Percentiles rank a stretch among this genome's conserved stretches.
Evolutionary conservation across 2,113 vertebrate genomes (phyloP).

Genomic region (Plectropomus leopardus): DNA sequence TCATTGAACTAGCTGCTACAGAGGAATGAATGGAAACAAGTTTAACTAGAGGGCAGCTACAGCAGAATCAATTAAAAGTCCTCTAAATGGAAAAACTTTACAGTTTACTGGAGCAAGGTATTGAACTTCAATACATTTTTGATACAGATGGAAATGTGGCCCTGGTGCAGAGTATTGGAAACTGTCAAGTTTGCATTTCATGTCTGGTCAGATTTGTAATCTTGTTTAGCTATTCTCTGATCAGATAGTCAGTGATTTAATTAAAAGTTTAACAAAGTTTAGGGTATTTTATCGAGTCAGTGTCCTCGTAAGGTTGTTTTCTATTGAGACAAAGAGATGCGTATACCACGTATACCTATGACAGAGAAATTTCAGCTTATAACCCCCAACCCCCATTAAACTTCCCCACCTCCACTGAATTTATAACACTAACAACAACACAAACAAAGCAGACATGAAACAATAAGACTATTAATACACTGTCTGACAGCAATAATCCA

Average conservation of each 20-base stretch:
- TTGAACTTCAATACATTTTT: no score
- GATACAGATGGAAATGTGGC: no score
- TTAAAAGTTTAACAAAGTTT: background rate
- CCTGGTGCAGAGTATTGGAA: no score
- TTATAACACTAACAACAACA: background rate
- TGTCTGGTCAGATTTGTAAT: no score
- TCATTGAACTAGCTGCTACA: no score
- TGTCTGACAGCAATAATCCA: background rate
- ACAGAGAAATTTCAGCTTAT: no score
- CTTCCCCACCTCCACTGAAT: background rate
- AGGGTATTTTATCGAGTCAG: background rate
- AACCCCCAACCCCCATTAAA: background rate
- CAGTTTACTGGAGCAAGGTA: background rate
- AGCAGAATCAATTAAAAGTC: slow-evolving; percentile 67
- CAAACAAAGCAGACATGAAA: background rate
- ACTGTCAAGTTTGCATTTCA: no score
- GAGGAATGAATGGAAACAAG: no score
- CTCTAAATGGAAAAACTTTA: slow-evolving; percentile 17
- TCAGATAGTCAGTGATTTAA: background rate
- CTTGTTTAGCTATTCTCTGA: no score
- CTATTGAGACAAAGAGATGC: no score
- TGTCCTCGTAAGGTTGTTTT: background rate
- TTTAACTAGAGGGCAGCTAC: background rate
- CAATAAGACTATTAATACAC: background rate
- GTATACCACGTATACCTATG: no score